These are phyloP conservation scores for Lycaena phlaeas DNA, from an alignment of 2,888 invertebrate genomes.

Conservation along the genomic window DNA sequence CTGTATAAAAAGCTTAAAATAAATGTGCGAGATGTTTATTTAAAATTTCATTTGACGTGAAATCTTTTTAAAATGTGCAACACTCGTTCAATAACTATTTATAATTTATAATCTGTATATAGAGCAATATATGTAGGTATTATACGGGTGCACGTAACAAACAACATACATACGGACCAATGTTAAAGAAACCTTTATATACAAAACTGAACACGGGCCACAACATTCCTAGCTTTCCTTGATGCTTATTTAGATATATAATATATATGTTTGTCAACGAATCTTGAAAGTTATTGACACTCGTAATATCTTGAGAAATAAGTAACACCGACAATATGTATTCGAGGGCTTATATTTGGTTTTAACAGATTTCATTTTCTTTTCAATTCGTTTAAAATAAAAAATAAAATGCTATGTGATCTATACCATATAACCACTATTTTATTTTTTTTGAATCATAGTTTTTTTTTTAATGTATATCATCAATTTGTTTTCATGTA, in stretches of 20 bases:
- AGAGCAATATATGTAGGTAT: slow-evolving; percentile 17
- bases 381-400: too few relatives aligned
- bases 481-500: too few relatives aligned
- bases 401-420: too few relatives aligned
- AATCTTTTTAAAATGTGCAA: background rate
- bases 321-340: too few relatives aligned
- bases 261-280: slow-evolving; percentile 31
- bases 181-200: slow-evolving; percentile 35
- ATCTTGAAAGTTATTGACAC: slow-evolving; percentile 31
- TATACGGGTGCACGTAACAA: slow-evolving; percentile 22
- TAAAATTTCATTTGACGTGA: slow-evolving; percentile 4
- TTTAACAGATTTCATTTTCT: too few relatives aligned
- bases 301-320: too few relatives aligned
- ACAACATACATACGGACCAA: slow-evolving; percentile 38
- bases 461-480: too few relatives aligned
- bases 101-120: slow-evolving; percentile 13
- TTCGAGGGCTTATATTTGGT: background rate
- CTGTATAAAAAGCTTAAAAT: slow-evolving; percentile 10
- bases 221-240: slow-evolving; percentile 58
- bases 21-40: slow-evolving; percentile 8
- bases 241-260: slow-evolving; percentile 11
- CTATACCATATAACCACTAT: too few relatives aligned
- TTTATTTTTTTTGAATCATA: too few relatives aligned
- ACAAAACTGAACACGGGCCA: slow-evolving; percentile 52
- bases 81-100: background rate